These are phyloP conservation scores for Pelodytes ibericus DNA, from an alignment of 2,797 vertebrate genomes.

Conservation along the genomic window DNA sequence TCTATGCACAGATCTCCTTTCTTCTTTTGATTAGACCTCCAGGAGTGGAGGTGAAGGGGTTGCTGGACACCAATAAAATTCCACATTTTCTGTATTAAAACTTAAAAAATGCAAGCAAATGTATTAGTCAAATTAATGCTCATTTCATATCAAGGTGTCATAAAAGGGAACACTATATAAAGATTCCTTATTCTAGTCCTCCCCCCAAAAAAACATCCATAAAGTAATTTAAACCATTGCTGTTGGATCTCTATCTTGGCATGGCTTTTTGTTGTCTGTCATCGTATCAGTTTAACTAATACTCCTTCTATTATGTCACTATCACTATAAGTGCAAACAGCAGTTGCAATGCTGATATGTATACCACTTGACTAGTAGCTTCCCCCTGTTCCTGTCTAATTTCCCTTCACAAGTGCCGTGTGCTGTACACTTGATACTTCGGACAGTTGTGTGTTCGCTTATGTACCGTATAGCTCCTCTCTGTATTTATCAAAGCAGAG, in stretches of 20 bases:
- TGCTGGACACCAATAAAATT: no score
- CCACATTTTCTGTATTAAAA: no score
- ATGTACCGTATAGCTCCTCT: slow-evolving; percentile 34
- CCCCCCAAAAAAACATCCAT: slow-evolving; percentile 17
- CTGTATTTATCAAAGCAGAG: slow-evolving; percentile 38
- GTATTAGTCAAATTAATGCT: no score
- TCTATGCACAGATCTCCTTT: no score
- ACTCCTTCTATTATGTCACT: slow-evolving; percentile 51
- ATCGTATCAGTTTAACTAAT: slow-evolving; percentile 46
- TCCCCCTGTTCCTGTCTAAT: slow-evolving; percentile 36
- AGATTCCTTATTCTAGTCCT: slow-evolving; percentile 1
- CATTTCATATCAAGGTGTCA: not conserved
- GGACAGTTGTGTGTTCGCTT: slow-evolving; percentile 45
- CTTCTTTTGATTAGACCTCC: no score
- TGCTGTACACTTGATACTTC: slow-evolving; percentile 44
- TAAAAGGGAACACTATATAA: not conserved
- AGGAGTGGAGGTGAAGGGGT: no score
- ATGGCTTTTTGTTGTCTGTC: slow-evolving; percentile 45
- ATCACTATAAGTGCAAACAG: slow-evolving; percentile 50
- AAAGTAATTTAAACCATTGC: slow-evolving; percentile 41
- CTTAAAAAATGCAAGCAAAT: no score
- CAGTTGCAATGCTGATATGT: slow-evolving; percentile 51
- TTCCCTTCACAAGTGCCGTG: slow-evolving; percentile 45
- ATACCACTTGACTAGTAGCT: slow-evolving; percentile 50
- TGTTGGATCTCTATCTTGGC: slow-evolving; percentile 33